Evolutionary conservation across 92 coral and sea anemone genomes (phyloP).

Genomic region (Zoanthus sansibaricus): DNA sequence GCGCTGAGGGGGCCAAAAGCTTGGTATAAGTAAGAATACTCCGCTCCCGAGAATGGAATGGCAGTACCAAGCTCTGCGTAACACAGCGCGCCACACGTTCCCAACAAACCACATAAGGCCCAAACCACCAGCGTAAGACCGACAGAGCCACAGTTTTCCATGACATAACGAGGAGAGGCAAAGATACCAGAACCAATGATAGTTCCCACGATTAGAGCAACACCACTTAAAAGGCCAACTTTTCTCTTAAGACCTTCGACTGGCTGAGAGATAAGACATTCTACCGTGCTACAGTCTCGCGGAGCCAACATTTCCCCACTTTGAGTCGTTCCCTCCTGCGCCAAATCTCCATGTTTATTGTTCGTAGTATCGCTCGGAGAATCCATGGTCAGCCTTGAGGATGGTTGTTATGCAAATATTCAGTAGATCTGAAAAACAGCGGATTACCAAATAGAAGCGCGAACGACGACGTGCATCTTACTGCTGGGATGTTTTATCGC

Average conservation of each 20-base stretch:
- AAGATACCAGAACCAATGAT: slow-evolving; percentile 98
- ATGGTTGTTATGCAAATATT: not conserved
- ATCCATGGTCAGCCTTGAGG: not conserved
- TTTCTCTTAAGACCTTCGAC: slow-evolving; percentile 76
- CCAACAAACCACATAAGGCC: slow-evolving; percentile 90
- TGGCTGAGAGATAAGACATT: slow-evolving; percentile 54
- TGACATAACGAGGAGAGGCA: slow-evolving; percentile 95
- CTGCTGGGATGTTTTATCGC: not conserved
- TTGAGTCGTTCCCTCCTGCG: not conserved
- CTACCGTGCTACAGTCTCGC: slow-evolving; percentile 54
- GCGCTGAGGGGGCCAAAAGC: slow-evolving; percentile 87
- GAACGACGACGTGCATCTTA: not conserved
- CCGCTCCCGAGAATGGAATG: slow-evolving; percentile 91
- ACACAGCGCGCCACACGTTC: slow-evolving; percentile 88
- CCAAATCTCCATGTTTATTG: slow-evolving; percentile 2
- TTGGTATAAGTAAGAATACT: slow-evolving; percentile 80
- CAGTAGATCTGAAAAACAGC: not conserved
- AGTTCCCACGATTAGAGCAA: slow-evolving; percentile 90
- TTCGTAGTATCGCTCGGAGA: not conserved
- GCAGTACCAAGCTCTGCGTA: slow-evolving; percentile 94
- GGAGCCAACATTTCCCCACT: slow-evolving; percentile 26
- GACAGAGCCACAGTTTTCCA: slow-evolving; percentile 88
- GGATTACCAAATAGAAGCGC: not conserved
- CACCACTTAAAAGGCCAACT: slow-evolving; percentile 90
- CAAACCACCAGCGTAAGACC: slow-evolving; percentile 94